Evolutionary conservation across 2,888 invertebrate genomes (phyloP), one percentile per base, ranked within the genome.

Genomic region (Drosophila atripex): DNA sequence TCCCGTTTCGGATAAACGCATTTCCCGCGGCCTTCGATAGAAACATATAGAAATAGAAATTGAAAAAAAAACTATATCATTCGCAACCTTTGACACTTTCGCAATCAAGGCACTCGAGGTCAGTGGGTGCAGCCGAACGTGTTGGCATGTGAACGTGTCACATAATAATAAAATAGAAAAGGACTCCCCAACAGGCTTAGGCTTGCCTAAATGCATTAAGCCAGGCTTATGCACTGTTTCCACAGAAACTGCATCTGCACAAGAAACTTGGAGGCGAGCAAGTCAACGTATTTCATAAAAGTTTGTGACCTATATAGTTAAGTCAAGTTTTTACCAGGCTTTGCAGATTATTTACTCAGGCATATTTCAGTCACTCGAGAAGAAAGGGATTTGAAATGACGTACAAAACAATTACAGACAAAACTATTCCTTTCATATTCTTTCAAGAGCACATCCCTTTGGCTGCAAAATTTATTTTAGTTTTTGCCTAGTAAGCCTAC

Each of bases 81-180:
- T 18, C 70, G 52, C 75, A 83, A 82, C 87, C 80, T 80, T 78
- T 86, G 85, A 80, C 87, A 80, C 82, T 85, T 80, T 78, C 54
- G 69, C 76, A 72, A 71, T 72, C 77, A 66, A 71, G 51, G 69
- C 52, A 18, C 66, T 32, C 30, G 32, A 58, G 58, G 61, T 25
- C 49, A 47, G 57, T 21, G 43, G 35, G 54, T 59, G 61, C 43
- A 55, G 38, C 63, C 59, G 59, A 64, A 25, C 61, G 18, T 18
- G 39, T 11, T 75, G 55, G 64, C 73, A 60, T 49, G n/a, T 4
- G 14, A 61, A 21, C 35, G 35, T 35, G 35, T 35, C 35, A n/a
- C 41, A 21, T 32, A 47, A 25, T 60, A 47, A 41, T 32, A 61
- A 46, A 46, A 28, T n/a, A 28, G 12, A 12, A 50, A 63, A 52